These are phyloP conservation scores for Lichenostomus cassidix DNA, from an alignment of 2,113 vertebrate species.

Conservation along the genomic window DNA sequence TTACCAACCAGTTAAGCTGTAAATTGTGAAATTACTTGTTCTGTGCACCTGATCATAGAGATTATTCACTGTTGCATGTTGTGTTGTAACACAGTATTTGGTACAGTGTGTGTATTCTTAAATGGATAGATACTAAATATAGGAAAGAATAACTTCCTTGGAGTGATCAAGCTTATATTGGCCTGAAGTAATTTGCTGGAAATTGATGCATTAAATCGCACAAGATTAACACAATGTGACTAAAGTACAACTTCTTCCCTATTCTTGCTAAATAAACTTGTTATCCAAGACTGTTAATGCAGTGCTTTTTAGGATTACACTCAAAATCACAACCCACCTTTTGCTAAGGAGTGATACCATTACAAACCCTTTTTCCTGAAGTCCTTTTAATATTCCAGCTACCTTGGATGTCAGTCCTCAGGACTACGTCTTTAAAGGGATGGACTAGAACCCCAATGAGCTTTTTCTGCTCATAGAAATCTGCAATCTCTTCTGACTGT, in stretches of 20 bases:
- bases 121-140: not conserved
- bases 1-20: not conserved
- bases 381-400: not conserved
- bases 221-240: not conserved
- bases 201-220: not conserved
- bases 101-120: not conserved
- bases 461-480: not conserved
- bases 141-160: not conserved
- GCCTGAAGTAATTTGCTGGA: not conserved
- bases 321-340: not conserved
- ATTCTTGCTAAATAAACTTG: not conserved
- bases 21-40: not conserved
- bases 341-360: not conserved
- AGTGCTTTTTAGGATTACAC: not conserved
- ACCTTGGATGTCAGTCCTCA: not conserved
- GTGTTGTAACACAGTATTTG: slow-evolving; percentile 27
- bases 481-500: not conserved
- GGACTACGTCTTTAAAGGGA: not conserved
- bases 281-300: not conserved
- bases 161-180: not conserved
- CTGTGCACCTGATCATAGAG: not conserved
- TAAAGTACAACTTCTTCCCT: not conserved
- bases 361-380: not conserved
- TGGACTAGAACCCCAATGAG: not conserved
- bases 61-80: not conserved